Percentiles rank a stretch among this genome's conserved stretches.
These are phyloP conservation scores for Neofelis nebulosa DNA, from an alignment of 2,113 vertebrate species.

Conservation along the genomic window DNA sequence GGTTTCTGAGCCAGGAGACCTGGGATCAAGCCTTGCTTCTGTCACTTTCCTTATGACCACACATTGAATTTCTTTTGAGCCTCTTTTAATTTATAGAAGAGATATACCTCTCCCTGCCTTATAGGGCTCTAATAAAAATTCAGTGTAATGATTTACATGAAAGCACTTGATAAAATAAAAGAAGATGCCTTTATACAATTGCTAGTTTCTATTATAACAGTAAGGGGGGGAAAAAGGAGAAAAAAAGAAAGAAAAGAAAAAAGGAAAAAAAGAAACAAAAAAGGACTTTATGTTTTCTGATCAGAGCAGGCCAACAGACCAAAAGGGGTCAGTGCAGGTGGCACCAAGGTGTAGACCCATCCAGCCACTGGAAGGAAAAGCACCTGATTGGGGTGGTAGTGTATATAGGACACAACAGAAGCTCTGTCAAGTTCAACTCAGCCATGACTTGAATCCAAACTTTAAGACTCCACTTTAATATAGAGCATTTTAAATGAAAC, in stretches of 20 bases:
- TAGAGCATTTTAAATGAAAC: neutral
- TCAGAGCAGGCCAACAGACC: neutral
- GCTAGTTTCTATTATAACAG: neutral
- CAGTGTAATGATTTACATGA: neutral
- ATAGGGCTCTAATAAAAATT: neutral
- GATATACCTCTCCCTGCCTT: neutral
- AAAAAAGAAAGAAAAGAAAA: neutral
- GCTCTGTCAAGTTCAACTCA: neutral
- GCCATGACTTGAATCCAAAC: neutral
- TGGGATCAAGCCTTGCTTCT: neutral
- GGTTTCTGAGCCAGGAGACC: neutral
- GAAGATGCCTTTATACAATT: neutral
- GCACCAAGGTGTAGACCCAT: neutral
- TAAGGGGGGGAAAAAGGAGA: too few relatives aligned
- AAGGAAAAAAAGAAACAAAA: neutral
- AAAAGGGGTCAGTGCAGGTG: neutral
- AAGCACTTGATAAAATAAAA: neutral
- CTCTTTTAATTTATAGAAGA: neutral
- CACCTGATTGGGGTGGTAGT: neutral
- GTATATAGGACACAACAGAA: neutral
- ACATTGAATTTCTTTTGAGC: neutral
- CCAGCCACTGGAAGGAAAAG: neutral
- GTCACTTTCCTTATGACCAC: neutral
- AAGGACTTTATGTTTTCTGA: neutral
- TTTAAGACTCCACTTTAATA: slow-evolving; percentile 3